These are phyloP conservation scores for Tachycineta bicolor DNA, from an alignment of 2,113 vertebrate genomes.

Conservation along the genomic window DNA sequence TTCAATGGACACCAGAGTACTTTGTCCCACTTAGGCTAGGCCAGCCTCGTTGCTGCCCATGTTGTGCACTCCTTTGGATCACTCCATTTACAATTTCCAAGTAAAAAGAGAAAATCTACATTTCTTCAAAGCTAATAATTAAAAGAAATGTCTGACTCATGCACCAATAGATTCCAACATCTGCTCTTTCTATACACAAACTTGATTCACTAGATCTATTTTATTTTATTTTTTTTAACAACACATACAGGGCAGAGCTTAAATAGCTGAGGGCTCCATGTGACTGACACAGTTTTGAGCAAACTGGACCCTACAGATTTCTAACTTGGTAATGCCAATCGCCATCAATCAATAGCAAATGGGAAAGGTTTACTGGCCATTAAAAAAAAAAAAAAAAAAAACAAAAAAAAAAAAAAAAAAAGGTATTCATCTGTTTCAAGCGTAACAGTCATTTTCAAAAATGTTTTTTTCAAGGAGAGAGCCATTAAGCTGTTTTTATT, in stretches of 20 bases:
- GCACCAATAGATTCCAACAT: not conserved
- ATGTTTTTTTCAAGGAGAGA: not conserved
- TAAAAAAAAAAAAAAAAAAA: not conserved
- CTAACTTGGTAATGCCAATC: not conserved
- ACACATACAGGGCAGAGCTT: not conserved
- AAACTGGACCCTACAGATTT: not conserved
- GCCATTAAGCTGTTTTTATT: not conserved
- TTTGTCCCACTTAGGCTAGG: not conserved
- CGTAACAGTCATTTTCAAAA: not conserved
- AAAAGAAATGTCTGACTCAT: not conserved
- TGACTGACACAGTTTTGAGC: not conserved
- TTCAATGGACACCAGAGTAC: not conserved
- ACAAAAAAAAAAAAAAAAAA: not conserved
- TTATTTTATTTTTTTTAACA: not conserved
- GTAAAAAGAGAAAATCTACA: not conserved
- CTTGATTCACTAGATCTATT: not conserved
- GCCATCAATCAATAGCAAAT: not conserved
- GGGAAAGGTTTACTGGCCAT: not conserved
- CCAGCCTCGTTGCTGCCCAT: not conserved
- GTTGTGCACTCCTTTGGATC: not conserved
- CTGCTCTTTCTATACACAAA: not conserved
- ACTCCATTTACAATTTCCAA: not conserved
- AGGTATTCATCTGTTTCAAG: not conserved
- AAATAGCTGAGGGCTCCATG: not conserved
- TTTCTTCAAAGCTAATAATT: slow-evolving; percentile 15